Percentiles rank a stretch among this genome's conserved stretches.
phyloP scores from a whole-genome alignment of 2,797 vertebrate species.

The Gouania willdenowi region DNA sequence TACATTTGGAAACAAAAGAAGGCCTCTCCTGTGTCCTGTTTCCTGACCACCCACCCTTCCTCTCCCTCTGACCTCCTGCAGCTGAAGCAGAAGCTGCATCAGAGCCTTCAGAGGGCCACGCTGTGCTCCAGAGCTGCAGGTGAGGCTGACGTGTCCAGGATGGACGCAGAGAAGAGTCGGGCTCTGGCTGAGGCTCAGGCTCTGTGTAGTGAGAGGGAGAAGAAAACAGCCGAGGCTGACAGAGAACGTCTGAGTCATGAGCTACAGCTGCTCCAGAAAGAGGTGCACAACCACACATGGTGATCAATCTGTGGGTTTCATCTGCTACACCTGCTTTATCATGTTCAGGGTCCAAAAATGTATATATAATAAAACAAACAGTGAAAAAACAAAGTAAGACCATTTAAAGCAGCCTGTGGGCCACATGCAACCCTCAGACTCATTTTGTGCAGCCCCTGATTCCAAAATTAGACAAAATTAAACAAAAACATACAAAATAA shows the following conservation, averaged over 20 bases:
- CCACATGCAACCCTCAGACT: too few relatives aligned
- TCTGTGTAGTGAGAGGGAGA: slow-evolving; percentile 51
- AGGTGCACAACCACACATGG: slow-evolving; percentile 36
- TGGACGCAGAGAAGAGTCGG: slow-evolving; percentile 58
- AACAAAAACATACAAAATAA: too few relatives aligned
- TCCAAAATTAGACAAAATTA: too few relatives aligned
- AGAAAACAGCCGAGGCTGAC: slow-evolving; percentile 47
- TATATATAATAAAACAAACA: too few relatives aligned
- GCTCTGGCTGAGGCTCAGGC: slow-evolving; percentile 59
- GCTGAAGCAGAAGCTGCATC: slow-evolving; percentile 71
- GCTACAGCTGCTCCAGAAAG: slow-evolving; percentile 61
- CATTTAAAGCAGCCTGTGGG: too few relatives aligned
- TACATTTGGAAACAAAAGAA: slow-evolving; percentile 24
- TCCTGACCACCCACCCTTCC: slow-evolving; percentile 2
- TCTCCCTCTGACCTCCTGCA: slow-evolving; percentile 13
- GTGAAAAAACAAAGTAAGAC: too few relatives aligned
- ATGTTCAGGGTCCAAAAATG: too few relatives aligned
- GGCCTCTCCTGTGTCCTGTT: slow-evolving; percentile 34
- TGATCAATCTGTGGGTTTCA: too few relatives aligned
- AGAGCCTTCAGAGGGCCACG: slow-evolving; percentile 70
- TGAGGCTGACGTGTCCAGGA: slow-evolving; percentile 42
- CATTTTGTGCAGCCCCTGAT: too few relatives aligned
- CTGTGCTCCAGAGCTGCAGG: slow-evolving; percentile 57
- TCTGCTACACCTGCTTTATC: too few relatives aligned
- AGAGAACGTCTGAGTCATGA: slow-evolving; percentile 55